phyloP scores from a whole-genome alignment of 2,888 invertebrate species.

The Abrostola tripartita region DNA sequence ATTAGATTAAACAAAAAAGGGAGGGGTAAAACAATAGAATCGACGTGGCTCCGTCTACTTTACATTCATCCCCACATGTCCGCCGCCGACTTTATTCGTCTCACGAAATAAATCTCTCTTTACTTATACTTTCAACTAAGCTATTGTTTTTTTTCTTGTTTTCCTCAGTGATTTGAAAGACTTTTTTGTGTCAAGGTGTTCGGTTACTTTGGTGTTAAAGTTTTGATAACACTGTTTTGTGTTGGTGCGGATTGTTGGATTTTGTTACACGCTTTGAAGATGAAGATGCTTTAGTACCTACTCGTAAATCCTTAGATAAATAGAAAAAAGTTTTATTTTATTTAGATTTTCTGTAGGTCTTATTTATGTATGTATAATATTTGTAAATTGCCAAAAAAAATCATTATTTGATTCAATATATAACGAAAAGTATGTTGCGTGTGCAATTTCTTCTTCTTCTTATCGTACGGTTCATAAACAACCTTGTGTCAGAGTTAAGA shows the following conservation, averaged over 20 bases:
- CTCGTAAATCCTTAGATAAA: not conserved
- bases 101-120: slow-evolving; percentile 78
- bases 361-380: too few relatives aligned
- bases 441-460: too few relatives aligned
- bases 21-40: slow-evolving; percentile 46
- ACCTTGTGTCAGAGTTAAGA: too few relatives aligned
- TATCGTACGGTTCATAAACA: too few relatives aligned
- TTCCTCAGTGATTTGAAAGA: slow-evolving; percentile 62
- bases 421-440: too few relatives aligned
- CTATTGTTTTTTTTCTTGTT: slow-evolving; percentile 70
- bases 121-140: slow-evolving; percentile 76
- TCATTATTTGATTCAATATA: too few relatives aligned
- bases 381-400: too few relatives aligned
- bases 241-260: slow-evolving; percentile 2
- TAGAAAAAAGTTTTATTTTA: too few relatives aligned
- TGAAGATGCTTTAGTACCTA: not conserved
- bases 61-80: slow-evolving; percentile 69
- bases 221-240: slow-evolving; percentile 8
- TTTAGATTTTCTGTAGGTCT: too few relatives aligned
- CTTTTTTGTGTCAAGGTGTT: slow-evolving; percentile 47
- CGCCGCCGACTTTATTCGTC: slow-evolving; percentile 68
- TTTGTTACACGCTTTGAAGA: not conserved
- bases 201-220: slow-evolving; percentile 19
- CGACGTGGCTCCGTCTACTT: slow-evolving; percentile 57
- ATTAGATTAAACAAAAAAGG: slow-evolving; percentile 49